These are phyloP conservation scores for Geotrypetes seraphini DNA, from an alignment of 2,797 vertebrate genomes.

Conservation along the genomic window DNA sequence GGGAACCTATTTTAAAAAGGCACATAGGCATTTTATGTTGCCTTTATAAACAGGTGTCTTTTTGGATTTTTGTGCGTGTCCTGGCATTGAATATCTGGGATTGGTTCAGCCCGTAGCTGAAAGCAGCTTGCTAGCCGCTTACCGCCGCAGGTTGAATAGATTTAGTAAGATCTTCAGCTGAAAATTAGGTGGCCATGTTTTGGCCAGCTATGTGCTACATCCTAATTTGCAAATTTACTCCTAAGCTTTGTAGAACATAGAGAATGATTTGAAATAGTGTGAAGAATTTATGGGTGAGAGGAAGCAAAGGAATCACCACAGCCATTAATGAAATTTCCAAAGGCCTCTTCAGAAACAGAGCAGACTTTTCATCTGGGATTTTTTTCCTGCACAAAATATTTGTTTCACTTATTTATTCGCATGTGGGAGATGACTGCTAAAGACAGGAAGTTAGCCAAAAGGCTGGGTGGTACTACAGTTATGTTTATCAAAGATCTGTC, in stretches of 20 bases:
- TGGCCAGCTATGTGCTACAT: neutral
- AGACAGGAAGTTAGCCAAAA: too few species aligned
- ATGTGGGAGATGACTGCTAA: slow-evolving; percentile 31
- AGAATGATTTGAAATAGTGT: too few species aligned
- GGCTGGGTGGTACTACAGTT: too few species aligned
- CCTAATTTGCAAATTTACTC: neutral
- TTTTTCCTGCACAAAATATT: slow-evolving; percentile 24
- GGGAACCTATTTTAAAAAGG: too few species aligned
- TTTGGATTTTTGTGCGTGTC: too few species aligned
- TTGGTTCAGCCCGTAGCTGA: too few species aligned
- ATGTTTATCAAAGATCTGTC: too few species aligned
- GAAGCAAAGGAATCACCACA: neutral
- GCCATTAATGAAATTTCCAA: slow-evolving; percentile 35
- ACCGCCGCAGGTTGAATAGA: too few species aligned
- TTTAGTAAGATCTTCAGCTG: neutral
- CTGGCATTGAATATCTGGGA: too few species aligned
- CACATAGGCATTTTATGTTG: too few species aligned
- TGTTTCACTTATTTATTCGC: slow-evolving; percentile 12
- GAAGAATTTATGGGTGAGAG: neutral
- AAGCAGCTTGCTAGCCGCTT: too few species aligned
- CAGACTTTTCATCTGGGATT: slow-evolving; percentile 20
- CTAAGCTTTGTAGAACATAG: neutral
- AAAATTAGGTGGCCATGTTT: neutral
- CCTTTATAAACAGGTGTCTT: too few species aligned
- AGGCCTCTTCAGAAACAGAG: slow-evolving; percentile 16